Evolutionary conservation across 1,140 invertebrate genomes (phyloP), one percentile per base, ranked within the genome.

Genomic region (Coenobita brevimanus): DNA sequence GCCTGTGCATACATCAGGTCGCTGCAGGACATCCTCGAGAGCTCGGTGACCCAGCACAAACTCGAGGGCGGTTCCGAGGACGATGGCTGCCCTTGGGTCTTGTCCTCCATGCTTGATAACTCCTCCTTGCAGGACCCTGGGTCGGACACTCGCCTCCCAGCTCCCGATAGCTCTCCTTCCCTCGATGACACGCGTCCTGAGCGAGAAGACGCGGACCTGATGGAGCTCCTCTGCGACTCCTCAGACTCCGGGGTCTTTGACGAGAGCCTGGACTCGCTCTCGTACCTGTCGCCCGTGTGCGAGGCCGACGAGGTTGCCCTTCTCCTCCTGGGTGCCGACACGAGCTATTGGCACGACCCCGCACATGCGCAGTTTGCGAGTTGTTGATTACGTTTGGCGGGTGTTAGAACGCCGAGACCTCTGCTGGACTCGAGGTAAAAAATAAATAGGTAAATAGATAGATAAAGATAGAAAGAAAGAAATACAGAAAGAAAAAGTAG

Each of bases 1-100:
- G 82, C 82, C 13, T 84, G 69, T 38, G 82, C 67, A 46, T 84
- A 84, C 69, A 84, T 84, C 69, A 73, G 54, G 50, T 73, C 82
- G 10, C 50, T 84, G 1, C 82, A 84, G 41, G 82, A 84, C 50
- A 60, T 84, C 27, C 69, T 84, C 17, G 69, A 84, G 67, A 43
- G 38, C 57, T 62, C 79, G 21, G 79, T 82, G 30, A 67, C 3
- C 50, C 82, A 84, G 24, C 67, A 84, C 50, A 15, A 21, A 24
- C 81, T 24, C 2, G 64, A 82, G 43, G 81, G 67, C n/a, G n/a
- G 27, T 15, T 21, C 67, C 17, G 46, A 33, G 27, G 43, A 84
- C 46, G 69, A 60, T 4, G 38, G 13, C 54, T 84, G 82, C 27
- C 38, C 82, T 3, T 84, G 82, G 82, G 43, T 84, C 30, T 46